These are phyloP conservation scores for Sterrhoptilus dennistouni DNA, from an alignment of 2,113 vertebrate genomes.

Conservation along the genomic window DNA sequence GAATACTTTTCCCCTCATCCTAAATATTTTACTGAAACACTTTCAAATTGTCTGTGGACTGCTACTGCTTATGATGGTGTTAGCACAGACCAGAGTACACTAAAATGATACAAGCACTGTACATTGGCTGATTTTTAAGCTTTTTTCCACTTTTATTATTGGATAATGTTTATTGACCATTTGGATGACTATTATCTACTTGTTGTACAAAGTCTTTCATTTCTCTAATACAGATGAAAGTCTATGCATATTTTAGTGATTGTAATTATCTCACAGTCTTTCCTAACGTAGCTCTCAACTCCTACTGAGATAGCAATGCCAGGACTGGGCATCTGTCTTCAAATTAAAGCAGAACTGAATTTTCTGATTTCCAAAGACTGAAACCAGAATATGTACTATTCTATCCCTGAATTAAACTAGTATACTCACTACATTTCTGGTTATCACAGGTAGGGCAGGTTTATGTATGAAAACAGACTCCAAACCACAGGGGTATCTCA, in stretches of 20 bases:
- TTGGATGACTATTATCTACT: background rate
- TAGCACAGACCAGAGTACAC: background rate
- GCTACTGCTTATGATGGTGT: background rate
- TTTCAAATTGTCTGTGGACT: background rate
- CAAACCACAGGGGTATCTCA: conserved; percentile 22
- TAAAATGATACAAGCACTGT: background rate
- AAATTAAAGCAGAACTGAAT: background rate
- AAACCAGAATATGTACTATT: background rate
- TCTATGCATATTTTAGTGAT: background rate
- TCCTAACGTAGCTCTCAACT: background rate
- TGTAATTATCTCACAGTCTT: background rate
- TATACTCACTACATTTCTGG: background rate
- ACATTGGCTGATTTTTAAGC: background rate
- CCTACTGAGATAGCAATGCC: background rate
- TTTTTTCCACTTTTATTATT: background rate
- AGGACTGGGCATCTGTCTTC: background rate
- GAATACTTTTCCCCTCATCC: background rate
- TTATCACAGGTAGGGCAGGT: background rate
- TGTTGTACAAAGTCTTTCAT: background rate
- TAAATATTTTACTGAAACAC: background rate
- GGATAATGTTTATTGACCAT: background rate
- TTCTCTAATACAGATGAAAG: background rate
- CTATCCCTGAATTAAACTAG: background rate
- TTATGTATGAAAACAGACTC: conserved; percentile 7
- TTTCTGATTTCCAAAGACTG: background rate